Conservation (phyloP, 2,888 invertebrate genomes). For the Selenia dentaria region DNA sequence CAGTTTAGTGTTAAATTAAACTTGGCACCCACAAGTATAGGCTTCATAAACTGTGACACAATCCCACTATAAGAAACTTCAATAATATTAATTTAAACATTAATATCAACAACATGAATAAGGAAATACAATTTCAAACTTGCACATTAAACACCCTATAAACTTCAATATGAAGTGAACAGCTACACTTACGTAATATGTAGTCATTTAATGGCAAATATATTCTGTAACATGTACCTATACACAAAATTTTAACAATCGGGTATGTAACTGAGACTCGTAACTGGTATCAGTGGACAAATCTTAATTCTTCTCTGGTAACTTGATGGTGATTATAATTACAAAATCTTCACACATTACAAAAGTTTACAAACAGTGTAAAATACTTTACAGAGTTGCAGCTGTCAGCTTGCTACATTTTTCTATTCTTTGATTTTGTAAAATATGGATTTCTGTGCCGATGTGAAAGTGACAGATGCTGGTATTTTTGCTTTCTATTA, state of each 20-base stretch:
- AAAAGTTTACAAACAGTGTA: too few relatives aligned
- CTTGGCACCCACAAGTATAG: not conserved
- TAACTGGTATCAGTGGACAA: too few relatives aligned
- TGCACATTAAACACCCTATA: not conserved
- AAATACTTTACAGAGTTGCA: too few relatives aligned
- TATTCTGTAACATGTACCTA: not conserved
- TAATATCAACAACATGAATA: slow-evolving; percentile 12
- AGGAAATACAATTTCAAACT: slow-evolving; percentile 11
- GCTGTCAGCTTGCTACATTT: too few relatives aligned
- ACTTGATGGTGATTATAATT: too few relatives aligned
- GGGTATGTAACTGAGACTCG: too few relatives aligned
- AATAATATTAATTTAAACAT: slow-evolving; percentile 8
- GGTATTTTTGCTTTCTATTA: too few relatives aligned
- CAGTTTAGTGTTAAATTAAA: not conserved
- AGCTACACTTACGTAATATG: slow-evolving; percentile 6
- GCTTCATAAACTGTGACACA: not conserved
- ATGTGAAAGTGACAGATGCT: too few relatives aligned
- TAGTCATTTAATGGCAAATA: slow-evolving; percentile 11
- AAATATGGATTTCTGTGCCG: too few relatives aligned
- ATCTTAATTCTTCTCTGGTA: too few relatives aligned
- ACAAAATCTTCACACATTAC: too few relatives aligned
- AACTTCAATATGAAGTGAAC: slow-evolving; percentile 27
- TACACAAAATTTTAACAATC: not conserved
- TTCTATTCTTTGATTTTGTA: too few relatives aligned
- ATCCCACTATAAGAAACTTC: slow-evolving; percentile 5